Conservation (phyloP, 2,888 invertebrate genomes). For the Rhagonycha lutea region DNA sequence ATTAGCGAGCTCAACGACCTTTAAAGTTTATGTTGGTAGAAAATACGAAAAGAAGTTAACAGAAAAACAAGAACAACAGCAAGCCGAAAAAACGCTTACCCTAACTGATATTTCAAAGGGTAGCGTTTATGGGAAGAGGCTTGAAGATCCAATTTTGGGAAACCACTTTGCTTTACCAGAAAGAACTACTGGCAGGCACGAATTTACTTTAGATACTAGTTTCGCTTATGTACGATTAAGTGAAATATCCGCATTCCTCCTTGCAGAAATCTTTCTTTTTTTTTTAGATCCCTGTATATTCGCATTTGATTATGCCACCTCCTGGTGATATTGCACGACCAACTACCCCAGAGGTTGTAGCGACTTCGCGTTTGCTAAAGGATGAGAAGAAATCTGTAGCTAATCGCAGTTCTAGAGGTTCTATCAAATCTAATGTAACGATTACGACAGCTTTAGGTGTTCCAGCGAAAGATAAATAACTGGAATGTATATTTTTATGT, state of each 20-base stretch:
- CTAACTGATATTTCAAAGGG: constrained; percentile 52
- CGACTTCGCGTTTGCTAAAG: neutral
- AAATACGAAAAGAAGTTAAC: constrained; percentile 54
- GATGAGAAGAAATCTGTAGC: neutral
- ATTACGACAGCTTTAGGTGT: neutral
- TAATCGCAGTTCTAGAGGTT: neutral
- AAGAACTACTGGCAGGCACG: constrained; percentile 57
- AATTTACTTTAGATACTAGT: constrained; percentile 64
- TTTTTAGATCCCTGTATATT: constrained; percentile 69
- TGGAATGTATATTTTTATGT: neutral
- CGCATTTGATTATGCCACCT: constrained; percentile 67
- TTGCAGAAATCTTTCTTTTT: neutral
- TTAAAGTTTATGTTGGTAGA: constrained; percentile 59
- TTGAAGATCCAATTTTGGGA: constrained; percentile 64
- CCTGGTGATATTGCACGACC: constrained; percentile 62
- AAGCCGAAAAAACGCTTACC: constrained; percentile 54
- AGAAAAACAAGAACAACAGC: constrained; percentile 58
- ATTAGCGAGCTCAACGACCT: constrained; percentile 75
- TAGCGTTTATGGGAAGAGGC: constrained; percentile 60
- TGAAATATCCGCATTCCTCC: neutral
- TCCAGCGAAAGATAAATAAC: neutral
- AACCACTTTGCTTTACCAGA: constrained; percentile 61
- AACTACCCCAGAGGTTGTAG: constrained; percentile 20
- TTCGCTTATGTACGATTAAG: constrained; percentile 58
- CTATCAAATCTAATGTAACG: neutral